Evolutionary conservation across 1,140 invertebrate genomes (phyloP).

Genomic region (Semibalanus balanoides): DNA sequence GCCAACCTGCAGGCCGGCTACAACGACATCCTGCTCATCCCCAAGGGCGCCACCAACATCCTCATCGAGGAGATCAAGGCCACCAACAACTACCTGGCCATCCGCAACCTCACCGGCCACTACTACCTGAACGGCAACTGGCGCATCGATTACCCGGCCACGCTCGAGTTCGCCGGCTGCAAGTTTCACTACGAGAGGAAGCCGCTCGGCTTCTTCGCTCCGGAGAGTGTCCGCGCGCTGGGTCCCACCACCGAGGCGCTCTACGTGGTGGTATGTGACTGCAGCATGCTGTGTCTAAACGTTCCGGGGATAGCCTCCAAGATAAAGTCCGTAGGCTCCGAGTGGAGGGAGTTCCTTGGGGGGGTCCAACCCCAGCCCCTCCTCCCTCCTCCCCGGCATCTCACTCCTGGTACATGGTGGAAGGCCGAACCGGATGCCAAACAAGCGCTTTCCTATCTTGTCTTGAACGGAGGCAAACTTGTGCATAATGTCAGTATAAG

Average conservation of each 20-base stretch:
- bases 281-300: constrained; percentile 7
- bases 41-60: constrained; percentile 86
- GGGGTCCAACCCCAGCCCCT: not conserved
- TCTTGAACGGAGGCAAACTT: too few relatives aligned
- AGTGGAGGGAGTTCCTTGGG: not conserved
- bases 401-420: too few relatives aligned
- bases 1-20: constrained; percentile 42
- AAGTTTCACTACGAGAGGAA: constrained; percentile 75
- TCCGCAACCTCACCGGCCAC: constrained; percentile 61
- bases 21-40: constrained; percentile 82
- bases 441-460: too few relatives aligned
- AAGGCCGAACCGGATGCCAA: too few relatives aligned
- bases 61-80: constrained; percentile 57
- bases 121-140: constrained; percentile 91
- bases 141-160: constrained; percentile 73
- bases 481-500: not conserved
- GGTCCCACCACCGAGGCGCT: constrained; percentile 78
- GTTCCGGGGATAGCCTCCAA: too few relatives aligned
- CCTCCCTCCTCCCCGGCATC: too few relatives aligned
- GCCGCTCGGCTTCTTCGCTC: constrained; percentile 59
- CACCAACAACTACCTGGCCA: constrained; percentile 85
- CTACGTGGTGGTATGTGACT: constrained; percentile 59
- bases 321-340: too few relatives aligned
- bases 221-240: constrained; percentile 60
- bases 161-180: constrained; percentile 59